Percentiles rank a stretch among this genome's conserved stretches.
Evolutionary conservation across 2,113 vertebrate species (phyloP).

Genomic region (Indicator indicator): DNA sequence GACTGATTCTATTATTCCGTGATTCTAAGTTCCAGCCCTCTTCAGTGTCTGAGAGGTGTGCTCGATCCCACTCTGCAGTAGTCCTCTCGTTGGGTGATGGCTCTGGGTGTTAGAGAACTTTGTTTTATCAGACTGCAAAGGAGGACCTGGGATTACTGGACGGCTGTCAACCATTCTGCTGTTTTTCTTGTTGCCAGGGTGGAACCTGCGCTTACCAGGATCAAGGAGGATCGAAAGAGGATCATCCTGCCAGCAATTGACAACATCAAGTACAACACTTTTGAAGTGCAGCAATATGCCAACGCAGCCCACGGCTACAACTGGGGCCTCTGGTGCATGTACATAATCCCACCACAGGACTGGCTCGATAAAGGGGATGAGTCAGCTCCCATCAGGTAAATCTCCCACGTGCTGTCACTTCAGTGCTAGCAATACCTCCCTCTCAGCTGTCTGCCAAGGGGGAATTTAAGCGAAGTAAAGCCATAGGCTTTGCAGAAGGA

Average conservation of each 20-base stretch:
- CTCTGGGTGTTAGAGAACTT: neutral
- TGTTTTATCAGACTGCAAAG: neutral
- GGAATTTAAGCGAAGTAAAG: neutral
- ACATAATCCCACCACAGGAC: constrained; percentile 94
- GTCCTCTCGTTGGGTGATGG: fast-evolving
- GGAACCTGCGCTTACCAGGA: constrained; percentile 89
- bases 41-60: fast-evolving
- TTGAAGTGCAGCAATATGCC: constrained; percentile 97
- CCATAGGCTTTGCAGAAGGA: neutral
- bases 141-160: fast-evolving
- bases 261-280: constrained; percentile 97
- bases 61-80: fast-evolving
- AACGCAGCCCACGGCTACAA: constrained; percentile 96
- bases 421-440: fast-evolving
- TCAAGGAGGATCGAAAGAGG: constrained; percentile 90
- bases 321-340: constrained; percentile 99
- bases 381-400: constrained; percentile 95
- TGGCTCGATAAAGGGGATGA: constrained; percentile 97
- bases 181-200: constrained; percentile 78
- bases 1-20: too few relatives aligned
- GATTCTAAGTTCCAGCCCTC: neutral
- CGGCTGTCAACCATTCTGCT: neutral
- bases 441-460: neutral
- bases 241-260: constrained; percentile 96
- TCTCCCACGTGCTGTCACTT: neutral